Evolutionary conservation across 2,113 vertebrate genomes (phyloP).

Genomic region (Ceratotherium simum): DNA sequence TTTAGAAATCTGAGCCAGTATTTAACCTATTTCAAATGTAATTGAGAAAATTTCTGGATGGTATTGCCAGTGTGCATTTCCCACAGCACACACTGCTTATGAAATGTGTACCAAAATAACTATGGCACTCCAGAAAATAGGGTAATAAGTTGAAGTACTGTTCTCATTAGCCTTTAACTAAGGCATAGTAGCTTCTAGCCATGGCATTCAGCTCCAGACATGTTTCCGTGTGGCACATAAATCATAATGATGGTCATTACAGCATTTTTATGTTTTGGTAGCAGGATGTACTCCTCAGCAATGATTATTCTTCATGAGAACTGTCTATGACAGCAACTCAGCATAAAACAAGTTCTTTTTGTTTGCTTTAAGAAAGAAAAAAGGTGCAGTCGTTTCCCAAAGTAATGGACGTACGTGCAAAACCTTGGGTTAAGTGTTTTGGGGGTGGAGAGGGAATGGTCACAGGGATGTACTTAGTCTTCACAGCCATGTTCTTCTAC

Average conservation of each 20-base stretch:
- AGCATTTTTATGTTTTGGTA: not conserved
- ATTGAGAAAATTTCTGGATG: conserved; percentile 6
- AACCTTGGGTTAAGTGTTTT: not conserved
- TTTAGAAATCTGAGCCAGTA: conserved; percentile 15
- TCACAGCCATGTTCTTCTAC: not conserved
- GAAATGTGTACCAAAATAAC: not conserved
- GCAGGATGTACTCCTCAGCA: not conserved
- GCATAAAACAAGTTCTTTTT: conserved; percentile 3
- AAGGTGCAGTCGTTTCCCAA: not conserved
- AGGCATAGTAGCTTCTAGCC: not conserved
- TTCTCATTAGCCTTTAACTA: not conserved
- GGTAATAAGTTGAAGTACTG: not conserved
- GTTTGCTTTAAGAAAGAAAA: conserved; percentile 31
- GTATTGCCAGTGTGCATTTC: not conserved
- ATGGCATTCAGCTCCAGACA: not conserved
- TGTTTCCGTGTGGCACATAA: not conserved
- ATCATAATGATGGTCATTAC: not conserved
- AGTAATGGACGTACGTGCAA: not conserved
- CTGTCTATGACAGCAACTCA: not conserved
- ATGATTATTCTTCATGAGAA: not conserved
- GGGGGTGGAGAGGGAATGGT: not conserved
- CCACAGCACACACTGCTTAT: not conserved
- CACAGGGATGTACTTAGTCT: not conserved
- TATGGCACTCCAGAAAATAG: not conserved
- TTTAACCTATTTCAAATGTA: conserved; percentile 16